These are phyloP conservation scores for Natator depressus DNA, from an alignment of 2,113 vertebrate species.

Conservation along the genomic window DNA sequence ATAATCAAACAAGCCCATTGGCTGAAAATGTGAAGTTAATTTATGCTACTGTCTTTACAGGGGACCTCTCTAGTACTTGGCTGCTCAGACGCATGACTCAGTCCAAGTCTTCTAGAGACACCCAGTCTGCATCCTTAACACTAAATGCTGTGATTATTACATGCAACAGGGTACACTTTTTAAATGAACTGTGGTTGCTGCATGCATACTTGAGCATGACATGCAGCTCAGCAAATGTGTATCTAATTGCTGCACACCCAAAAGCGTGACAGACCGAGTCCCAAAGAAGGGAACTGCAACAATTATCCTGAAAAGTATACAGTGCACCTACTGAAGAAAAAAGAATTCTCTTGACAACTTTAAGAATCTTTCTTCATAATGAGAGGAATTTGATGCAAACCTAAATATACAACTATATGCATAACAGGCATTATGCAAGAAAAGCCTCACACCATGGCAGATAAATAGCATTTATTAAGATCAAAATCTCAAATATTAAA, in stretches of 20 bases:
- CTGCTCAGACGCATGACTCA: neutral
- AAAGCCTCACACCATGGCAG: slow-evolving; percentile 24
- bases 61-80: neutral
- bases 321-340: neutral
- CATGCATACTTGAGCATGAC: fast-evolving
- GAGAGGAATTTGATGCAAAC: neutral
- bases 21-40: neutral
- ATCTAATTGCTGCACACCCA: neutral
- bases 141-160: fast-evolving
- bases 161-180: fast-evolving
- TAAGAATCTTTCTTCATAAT: neutral
- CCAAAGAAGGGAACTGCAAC: neutral
- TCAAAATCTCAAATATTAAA: slow-evolving; percentile 48
- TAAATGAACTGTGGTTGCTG: neutral
- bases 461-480: slow-evolving; percentile 77
- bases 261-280: neutral
- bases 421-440: neutral
- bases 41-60: fast-evolving
- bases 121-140: neutral
- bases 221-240: neutral
- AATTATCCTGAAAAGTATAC: neutral
- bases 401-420: neutral
- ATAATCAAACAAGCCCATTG: neutral
- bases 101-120: neutral
- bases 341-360: neutral